Base-by-base conservation (phyloP, 2,888 invertebrate genomes). In the Pristionchus mayeri region DNA sequence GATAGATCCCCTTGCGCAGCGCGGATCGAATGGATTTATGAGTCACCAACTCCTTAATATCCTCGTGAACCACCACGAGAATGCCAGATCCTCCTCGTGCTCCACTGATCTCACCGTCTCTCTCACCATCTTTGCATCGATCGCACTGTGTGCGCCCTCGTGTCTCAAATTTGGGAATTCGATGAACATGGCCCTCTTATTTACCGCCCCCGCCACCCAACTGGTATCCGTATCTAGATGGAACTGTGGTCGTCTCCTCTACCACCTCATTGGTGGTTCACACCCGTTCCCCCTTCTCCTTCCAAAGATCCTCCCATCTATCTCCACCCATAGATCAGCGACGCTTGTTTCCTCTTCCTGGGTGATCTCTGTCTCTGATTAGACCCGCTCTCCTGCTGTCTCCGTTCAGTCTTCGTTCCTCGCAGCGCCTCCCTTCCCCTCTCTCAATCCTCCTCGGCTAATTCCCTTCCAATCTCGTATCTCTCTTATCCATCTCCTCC, bases 401-500 rank as follows among this genome's bases (percentile, higher is more conserved):
- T n/a, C n/a, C n/a, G n/a, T n/a, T n/a, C n/a, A n/a, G n/a, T n/a
- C n/a, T n/a, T n/a, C 71, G 71, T 71, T 71, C 78, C 18, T 52
- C 78, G 50, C 78, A 40, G 13, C 16, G n/a, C 52, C 34, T 78
- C 52, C 30, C 78, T 78, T 30, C 48, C 30, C 13, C 27, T 48
- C 52, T 24, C 63, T 34, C 13, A 44, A 24, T 67, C 67, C 44
- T 27, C 60, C n/a, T 60, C 67, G 21, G 34, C 63, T 82, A 44
- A 34, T 82, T 50, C 50, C 82, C 82, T 67, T 50, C 30, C 82
- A 30, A 48, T 82, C 48, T 63, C 34, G 40, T 60, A 40, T 80
- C 82, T 82, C 30, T 67, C 82, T 50, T 82, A 48, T 63, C 67
- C 82, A 60, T 67, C 37, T 30, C 78, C 78, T 27, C 44, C 13